Conservation (phyloP, 2,888 invertebrate species). For the Hymenopus coronatus region DNA sequence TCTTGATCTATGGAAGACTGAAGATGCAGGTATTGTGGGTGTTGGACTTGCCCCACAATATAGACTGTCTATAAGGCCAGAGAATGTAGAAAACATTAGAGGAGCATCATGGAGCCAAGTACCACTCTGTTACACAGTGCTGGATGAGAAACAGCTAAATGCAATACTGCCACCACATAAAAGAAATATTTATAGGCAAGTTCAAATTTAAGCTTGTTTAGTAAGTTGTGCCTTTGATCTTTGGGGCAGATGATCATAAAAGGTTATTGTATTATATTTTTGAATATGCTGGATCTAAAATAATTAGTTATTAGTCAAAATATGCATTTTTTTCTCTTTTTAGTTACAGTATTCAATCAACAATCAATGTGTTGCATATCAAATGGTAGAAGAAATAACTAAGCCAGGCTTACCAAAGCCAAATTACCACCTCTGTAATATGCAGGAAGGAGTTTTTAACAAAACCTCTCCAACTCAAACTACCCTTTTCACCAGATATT, state of each 20-base stretch:
- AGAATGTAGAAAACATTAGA: neutral
- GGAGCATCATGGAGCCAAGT: neutral
- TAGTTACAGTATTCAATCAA: too few relatives aligned
- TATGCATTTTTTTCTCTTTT: too few relatives aligned
- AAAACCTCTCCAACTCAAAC: too few relatives aligned
- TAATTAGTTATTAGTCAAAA: neutral
- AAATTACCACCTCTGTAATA: too few relatives aligned
- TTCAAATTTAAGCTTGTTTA: neutral
- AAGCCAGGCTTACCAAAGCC: too few relatives aligned
- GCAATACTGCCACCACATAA: neutral
- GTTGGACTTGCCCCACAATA: neutral
- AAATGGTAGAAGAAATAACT: too few relatives aligned
- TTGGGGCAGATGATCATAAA: too few relatives aligned
- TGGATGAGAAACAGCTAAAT: neutral
- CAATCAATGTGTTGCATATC: too few relatives aligned
- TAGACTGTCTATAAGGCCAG: neutral
- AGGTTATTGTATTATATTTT: too few relatives aligned
- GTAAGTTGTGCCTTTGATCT: too few relatives aligned
- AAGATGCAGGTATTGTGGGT: slow-evolving; percentile 9
- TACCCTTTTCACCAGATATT: too few relatives aligned
- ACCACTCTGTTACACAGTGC: neutral
- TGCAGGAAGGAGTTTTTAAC: too few relatives aligned
- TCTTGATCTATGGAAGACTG: slow-evolving; percentile 14
- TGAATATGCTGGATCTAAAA: neutral
- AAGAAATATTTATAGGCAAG: neutral